Evolutionary conservation across 2,888 invertebrate species (phyloP), one percentile per base, ranked within the genome.

Genomic region (Aleiodes leptofemur): DNA sequence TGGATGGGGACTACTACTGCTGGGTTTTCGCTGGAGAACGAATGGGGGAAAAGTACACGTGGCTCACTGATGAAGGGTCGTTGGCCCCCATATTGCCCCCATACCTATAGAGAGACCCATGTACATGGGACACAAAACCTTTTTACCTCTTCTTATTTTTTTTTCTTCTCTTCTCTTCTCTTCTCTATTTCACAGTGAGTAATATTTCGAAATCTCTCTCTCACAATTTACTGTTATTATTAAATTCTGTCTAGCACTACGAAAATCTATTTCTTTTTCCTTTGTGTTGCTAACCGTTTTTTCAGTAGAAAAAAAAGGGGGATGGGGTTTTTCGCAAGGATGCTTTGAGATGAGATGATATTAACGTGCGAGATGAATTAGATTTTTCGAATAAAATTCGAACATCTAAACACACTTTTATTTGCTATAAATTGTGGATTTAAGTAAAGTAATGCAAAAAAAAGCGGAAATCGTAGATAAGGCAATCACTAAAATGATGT

Each of bases 31-130:
- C 11, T 16, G 64, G 48, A 43, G 64, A 34, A 57, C 43, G 64
- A 43, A 43, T 43, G 23, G 48, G 66, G 56, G 66, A 48, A 23
- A 29, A 56, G 53, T 73, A 66, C 73, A 73, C 73, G 73, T 73
- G 73, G 66, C 72, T 53, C 31, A 23, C 23, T 57, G 59, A 71
- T 59, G 61, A 72, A 64, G 66, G 73, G 73, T 73, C 73, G 73
- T 73, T 73, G 73, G 43, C 66, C 73, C 43, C 38, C 66, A 38
- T 43, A 72, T 66, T 51, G 23, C 34, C 53, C 72, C 72, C 66
- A 50, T 66, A 66, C 68, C 51, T n/a, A 68, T 31, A 68, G n/a
- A n/a, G n/a, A n/a, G n/a, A 51, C 50, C 34, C 31, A 51, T 14
- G 53, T 68, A 51, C 16, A 68, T 23, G 51, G 50, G 68, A 68